Base-by-base conservation (phyloP, 1,140 invertebrate species). In the Zaprionus ghesquierei region DNA sequence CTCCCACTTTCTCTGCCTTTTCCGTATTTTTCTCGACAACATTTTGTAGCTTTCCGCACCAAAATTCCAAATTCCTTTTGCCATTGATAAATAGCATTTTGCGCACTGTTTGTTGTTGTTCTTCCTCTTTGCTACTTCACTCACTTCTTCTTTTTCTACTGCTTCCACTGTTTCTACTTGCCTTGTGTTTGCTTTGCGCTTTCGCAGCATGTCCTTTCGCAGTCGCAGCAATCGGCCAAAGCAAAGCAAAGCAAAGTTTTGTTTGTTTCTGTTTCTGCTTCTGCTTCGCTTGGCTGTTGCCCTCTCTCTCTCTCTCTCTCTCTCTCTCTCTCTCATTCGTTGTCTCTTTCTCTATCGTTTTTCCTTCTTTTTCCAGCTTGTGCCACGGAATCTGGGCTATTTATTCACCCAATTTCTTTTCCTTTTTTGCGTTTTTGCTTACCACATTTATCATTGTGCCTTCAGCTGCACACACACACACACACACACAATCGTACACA, bases 341-440 rank as follows among this genome's bases (percentile, higher is more conserved):
- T 38, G 41, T 41, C 55, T 59, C 63, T 68, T 53, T 59, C 46
- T 25, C 73, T 73, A 25, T 51, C 22, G 23, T 35, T 38, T 38
- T 62, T 33, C 49, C 63, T 81, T 84, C 63, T 81, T 84, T 75
- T 75, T 79, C 68, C 31, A 79, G 82, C 79, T 75, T 80, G 74
- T 77, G 84, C 84, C 84, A 89, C 85, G 89, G 84, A 90, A 90
- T 90, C 89, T 90, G 75, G 80, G 89, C 79, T 90, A 90, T 87
- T 90, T 90, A 90, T 89, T 90, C 89, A 90, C 89, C 89, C 89
- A 90, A 90, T 90, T 90, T 90, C 76, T 87, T 82, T 78, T 79
- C 79, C 86, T 81, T 86, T 77, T 86, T 23, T 25, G 25, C 65
- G 44, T 74, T 66, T 85, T 68, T 66, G 55, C 78, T 71, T 74